Evolutionary conservation across 2,113 vertebrate species (phyloP), one percentile per base, ranked within the genome.

Genomic region (Anguilla japonica): DNA sequence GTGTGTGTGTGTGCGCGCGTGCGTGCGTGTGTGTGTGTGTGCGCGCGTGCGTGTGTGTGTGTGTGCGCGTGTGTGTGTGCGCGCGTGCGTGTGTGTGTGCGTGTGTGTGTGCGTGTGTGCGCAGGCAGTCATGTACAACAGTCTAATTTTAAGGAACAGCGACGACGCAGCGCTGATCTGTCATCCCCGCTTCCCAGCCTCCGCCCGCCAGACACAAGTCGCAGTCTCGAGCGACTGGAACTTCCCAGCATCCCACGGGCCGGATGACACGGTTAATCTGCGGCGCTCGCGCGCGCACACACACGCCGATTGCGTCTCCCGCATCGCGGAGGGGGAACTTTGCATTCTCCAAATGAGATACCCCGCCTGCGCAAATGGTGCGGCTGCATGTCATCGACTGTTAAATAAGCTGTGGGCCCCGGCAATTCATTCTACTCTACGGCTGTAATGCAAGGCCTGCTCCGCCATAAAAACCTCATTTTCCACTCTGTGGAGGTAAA

Each of bases 281-380:
- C 89, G 88, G 90, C 90, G 88, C 88, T 79, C 87, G 88, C 91
- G 86, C 34, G 34, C 34, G 34, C 34, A 84, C 89, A 84, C 89
- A 46, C 43, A 46, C 89, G 88, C 88, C 81, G 89, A 93, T 94
- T 94, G 94, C 91, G 92, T 91, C 87, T 83, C 85, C 83, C 87
- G 87, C 87, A 88, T 94, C 90, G 90, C 91, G 92, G 34, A 87
- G 89, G 2, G 89, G 90, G 91, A 92, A 94, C 93, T 95, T 94
- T 93, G 93, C 92, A 94, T 95, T 96, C 95, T 94, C 94, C 94
- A 94, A 93, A 93, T 91, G 93, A 94, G 91, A 94, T 94, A 90
- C 93, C 89, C 93, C 91, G 91, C 92, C 92, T 91, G 89, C 90
- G 88, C 92, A 93, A 95, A 94, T 92, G 91, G 90, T 91, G 91